Evolutionary conservation across 2,888 invertebrate genomes (phyloP), one percentile per base, ranked within the genome.

Genomic region (Marronus borbonicus): DNA sequence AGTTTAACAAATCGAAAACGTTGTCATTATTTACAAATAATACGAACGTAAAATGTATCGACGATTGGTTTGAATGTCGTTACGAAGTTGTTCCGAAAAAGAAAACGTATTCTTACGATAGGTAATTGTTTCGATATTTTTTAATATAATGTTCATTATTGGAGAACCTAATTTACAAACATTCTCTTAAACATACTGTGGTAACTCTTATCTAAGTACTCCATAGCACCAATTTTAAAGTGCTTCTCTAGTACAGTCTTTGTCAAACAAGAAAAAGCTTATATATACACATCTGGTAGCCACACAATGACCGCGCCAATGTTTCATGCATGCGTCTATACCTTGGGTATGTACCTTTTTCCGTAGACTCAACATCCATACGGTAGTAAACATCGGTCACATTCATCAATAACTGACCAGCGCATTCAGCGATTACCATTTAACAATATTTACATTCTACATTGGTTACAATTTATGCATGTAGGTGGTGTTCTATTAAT

Each of bases 401-500:
- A 80, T 79, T 79, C 79, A 78, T 78, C 80, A 79, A 80, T 78
- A 80, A 80, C 80, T 79, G 79, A 78, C 79, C 79, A 78, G 80
- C 80, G 77, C 78, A 80, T 76, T 80, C 80, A 80, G 80, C 80
- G 72, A 68, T 78, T 69, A 78, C 69, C 76, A 78, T 76, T 76
- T 69, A 64, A 60, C 78, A 76, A 78, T 78, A 76, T 78, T 78
- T 78, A 76, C 76, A 64, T 68, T 52, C 36, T 39, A 60, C 74
- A 69, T 78, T 76, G 75, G 78, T 78, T 78, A 76, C 78, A 78
- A 78, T 76, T 78, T 78, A 78, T 78, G 66, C 55, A 60, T 66
- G 78, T 78, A 72, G 77, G 77, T 72, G 72, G 72, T 52, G 77
- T 78, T 75, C 78, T 76, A 78, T 78, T 78, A 78, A 78, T 78